Evolutionary conservation across 2,797 vertebrate species (phyloP).

Genomic region (Pseudomugil tenellus): DNA sequence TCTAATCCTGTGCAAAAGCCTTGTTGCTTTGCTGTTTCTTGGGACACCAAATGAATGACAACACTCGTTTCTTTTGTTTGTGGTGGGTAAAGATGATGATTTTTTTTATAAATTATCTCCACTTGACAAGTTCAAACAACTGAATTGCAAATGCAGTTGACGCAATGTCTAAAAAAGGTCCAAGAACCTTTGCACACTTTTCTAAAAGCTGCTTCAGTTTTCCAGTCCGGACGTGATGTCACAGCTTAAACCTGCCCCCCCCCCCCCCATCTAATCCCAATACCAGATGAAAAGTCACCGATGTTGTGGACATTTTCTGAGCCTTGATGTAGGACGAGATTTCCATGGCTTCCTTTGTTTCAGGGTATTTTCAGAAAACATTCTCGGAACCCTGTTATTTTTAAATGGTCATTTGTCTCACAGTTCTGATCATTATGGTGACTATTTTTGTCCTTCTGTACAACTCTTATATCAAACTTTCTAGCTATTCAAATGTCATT

Average conservation of each 20-base stretch:
- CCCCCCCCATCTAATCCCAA: not conserved
- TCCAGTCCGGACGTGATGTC: not conserved
- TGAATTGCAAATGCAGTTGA: no score
- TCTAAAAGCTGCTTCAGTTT: not conserved
- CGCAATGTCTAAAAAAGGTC: not conserved
- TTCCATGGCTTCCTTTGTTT: constrained; percentile 23
- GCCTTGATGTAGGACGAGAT: constrained; percentile 6
- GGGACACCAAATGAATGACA: no score
- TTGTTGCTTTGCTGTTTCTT: no score
- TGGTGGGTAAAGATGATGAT: no score
- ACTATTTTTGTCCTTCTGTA: not conserved
- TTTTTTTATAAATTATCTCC: no score
- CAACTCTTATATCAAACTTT: constrained; percentile 26
- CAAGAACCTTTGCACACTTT: not conserved
- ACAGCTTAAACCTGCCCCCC: no score
- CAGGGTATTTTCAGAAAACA: constrained; percentile 15
- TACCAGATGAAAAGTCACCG: not conserved
- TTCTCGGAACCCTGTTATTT: no score
- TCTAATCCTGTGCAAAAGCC: no score
- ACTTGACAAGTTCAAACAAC: no score
- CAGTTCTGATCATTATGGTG: not conserved
- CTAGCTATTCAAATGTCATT: constrained; percentile 9
- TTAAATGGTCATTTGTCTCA: constrained; percentile 15
- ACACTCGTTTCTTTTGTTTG: constrained; percentile 6
- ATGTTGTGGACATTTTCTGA: constrained; percentile 16